Evolutionary conservation across 2,113 vertebrate species (phyloP), one percentile per base, ranked within the genome.

Genomic region (Rhinogobius similis): DNA sequence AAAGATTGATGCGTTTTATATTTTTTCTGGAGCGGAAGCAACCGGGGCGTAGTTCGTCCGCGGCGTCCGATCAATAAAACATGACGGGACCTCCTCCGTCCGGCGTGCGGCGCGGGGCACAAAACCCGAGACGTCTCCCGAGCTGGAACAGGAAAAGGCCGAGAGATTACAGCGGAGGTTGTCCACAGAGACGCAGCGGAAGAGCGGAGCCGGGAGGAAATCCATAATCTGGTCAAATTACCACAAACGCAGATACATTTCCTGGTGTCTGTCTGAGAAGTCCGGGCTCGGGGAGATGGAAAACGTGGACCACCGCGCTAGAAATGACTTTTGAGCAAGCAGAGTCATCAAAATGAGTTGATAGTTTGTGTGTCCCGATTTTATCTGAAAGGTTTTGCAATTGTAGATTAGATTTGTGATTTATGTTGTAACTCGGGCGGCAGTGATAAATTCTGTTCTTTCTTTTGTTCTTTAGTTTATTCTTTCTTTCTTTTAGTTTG

Each of bases 31-130:
- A 50, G 16, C 44, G 14, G 39, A 41, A 13, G 68, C 58, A n/a
- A 16, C 14, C 38, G 12, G 68, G 73, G 68, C 75, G 68, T 77
- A 75, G 62, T 71, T 82, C 73, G 68, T 13, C 39, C 2, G 39
- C 79, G 27, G 67, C 39, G 12, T 18, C 16, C 14, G 72, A 82
- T 88, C 79, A 79, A 85, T 91, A 78, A 85, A 86, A 68, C 65
- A 87, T 71, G 16, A 1, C 23, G 3, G 10, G 62, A 52, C 50
- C 72, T 59, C 43, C 1, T 20, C 10, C 66, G 53, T 36, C 75
- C 52, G 65, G 71, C 21, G 6, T 5, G 10, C 56, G 46, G 68
- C 29, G 29, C 29, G 29, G 29, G 29, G 29, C 29, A 0, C 39
- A 70, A 72, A 21, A 32, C 65, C 68, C 39, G 75, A 77, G 74